Percentiles rank a stretch among this genome's conserved stretches.
Evolutionary conservation across 1,140 invertebrate genomes (phyloP).

Genomic region (Uloborus diversus): DNA sequence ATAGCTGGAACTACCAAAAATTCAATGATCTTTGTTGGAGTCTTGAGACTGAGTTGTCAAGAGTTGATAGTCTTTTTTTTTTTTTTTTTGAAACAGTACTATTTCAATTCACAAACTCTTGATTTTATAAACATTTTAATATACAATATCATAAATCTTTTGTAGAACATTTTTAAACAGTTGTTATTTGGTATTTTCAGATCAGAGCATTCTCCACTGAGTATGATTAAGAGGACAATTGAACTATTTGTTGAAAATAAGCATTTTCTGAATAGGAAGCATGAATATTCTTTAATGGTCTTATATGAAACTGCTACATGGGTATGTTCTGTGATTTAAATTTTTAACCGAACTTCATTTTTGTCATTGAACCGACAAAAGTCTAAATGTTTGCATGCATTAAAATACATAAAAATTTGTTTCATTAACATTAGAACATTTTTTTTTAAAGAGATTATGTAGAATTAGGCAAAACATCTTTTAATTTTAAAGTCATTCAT

Average conservation of each 20-base stretch:
- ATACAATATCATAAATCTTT: background rate
- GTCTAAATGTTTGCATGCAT: background rate
- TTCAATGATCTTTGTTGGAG: too few species aligned
- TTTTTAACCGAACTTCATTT: too few species aligned
- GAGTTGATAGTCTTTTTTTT: too few species aligned
- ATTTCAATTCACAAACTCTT: background rate
- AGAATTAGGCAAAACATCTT: too few species aligned
- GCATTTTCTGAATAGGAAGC: conserved; percentile 71
- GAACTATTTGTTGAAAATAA: conserved; percentile 76
- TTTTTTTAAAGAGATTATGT: too few species aligned
- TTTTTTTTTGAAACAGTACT: background rate
- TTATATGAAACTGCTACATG: conserved; percentile 70
- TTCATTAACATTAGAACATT: too few species aligned
- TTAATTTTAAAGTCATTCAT: too few species aligned
- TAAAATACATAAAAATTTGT: background rate
- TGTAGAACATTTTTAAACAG: background rate
- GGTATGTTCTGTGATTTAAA: too few species aligned
- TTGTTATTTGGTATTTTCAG: conserved; percentile 9
- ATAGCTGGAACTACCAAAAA: too few species aligned
- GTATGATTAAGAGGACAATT: conserved; percentile 73
- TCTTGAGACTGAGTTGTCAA: too few species aligned
- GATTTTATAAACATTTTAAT: background rate
- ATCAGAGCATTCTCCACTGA: conserved; percentile 70
- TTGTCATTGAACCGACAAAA: too few species aligned
- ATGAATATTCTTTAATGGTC: conserved; percentile 75